A percentile compares a stretch with the other conserved stretches of the same genome.
These are phyloP conservation scores for Resseliella maxima DNA, from an alignment of 2,888 invertebrate genomes.

Conservation along the genomic window DNA sequence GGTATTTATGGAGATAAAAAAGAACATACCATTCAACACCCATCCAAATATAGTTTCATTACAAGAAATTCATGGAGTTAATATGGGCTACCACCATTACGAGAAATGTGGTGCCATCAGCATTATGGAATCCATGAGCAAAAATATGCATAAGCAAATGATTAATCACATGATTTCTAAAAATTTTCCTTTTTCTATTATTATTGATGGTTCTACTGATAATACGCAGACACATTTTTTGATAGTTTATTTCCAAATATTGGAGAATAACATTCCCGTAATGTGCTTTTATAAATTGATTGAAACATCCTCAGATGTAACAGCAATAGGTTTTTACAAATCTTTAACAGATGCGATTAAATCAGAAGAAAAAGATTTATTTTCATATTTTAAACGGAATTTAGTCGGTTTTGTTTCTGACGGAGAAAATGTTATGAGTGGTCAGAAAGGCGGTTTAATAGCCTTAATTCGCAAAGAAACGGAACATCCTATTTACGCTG, in stretches of 20 bases:
- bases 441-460: neutral
- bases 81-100: neutral
- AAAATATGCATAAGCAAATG: neutral
- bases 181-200: neutral
- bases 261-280: neutral
- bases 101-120: neutral
- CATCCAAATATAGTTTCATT: neutral
- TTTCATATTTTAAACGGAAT: neutral
- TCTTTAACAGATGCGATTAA: neutral
- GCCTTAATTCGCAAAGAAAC: neutral
- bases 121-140: neutral
- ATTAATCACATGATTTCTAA: neutral
- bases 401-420: neutral
- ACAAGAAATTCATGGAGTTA: neutral
- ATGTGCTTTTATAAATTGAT: neutral
- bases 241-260: neutral
- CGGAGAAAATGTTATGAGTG: neutral
- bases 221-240: neutral
- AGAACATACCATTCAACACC: neutral
- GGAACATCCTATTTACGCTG: neutral
- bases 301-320: neutral
- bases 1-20: neutral
- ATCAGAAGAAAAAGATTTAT: neutral
- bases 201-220: neutral
- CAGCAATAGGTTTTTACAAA: neutral